Evolutionary conservation across 2,888 invertebrate genomes (phyloP), one percentile per base, ranked within the genome.

Genomic region (Cylindroiulus punctatus): DNA sequence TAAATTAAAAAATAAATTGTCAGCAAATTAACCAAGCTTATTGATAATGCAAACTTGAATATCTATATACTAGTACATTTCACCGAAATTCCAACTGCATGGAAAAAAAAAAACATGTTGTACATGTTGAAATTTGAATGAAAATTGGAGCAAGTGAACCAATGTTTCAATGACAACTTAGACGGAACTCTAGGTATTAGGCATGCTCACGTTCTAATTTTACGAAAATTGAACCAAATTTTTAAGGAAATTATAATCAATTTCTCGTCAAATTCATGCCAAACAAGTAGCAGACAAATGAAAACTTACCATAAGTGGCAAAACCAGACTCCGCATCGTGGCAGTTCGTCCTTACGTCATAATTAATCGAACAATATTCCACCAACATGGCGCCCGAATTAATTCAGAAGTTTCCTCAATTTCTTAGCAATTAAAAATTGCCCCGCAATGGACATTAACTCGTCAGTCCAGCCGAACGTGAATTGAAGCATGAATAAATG

Each of bases 321-420:
- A 76, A 76, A 30, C 76, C 26, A 4, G 30, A 26, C 30, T 76
- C 76, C 76, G 14, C 76, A 76, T 30, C 76, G 12, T 76, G 76
- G 17, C 76, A 76, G 26, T 76, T 76, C 17, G 26, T 30, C 76
- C 76, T 76, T 0, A 76, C 17, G n/a, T 83, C 83, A 40, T 40
- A 83, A 40, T 83, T 40, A 22, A 83, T 22, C 12, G 83, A 83
- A n/a, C 83, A 83, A 83, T 83, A 83, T 42, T 83, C 83, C 83
- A 83, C 83, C 83, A 83, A 83, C 83, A 83, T 83, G 83, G 83
- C 83, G 36, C 40, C 40, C 40, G 44, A 83, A 44, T 83, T 44
- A 40, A 32, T 83, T n/a, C 81, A n/a, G 14, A 81, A 19, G 30
- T 36, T 30, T 81, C 0, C 36, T 19, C 14, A 83, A 36, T 22